Base-by-base conservation (phyloP, 2,797 vertebrate species). In the Halcyon smyrnensis region DNA sequence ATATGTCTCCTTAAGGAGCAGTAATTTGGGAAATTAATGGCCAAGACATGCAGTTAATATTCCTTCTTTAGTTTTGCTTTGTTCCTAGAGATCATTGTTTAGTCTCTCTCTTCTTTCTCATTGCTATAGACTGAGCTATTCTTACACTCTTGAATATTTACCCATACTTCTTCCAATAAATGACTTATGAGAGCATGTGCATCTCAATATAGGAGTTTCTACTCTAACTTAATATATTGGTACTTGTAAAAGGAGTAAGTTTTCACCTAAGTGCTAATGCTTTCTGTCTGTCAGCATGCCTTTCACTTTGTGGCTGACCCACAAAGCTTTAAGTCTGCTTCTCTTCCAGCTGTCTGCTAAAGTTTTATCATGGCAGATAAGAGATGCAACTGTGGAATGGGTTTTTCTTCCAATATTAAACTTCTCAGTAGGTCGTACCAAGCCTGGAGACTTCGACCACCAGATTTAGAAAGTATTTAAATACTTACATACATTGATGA, bases 321-420 rank as follows among this genome's bases (percentile, higher is more conserved):
- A 92, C 51, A 95, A 74, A 90, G 53, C 89, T 83, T 85, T 94
- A 92, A 87, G 79, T 90, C 87, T 95, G 82, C 79, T 80, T 91
- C 64, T 81, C 79, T 95, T 96, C 83, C 85, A 95, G 57, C 57
- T 87, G 62, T 77, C 82, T 85, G 15, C 20, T 84, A 45, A 89
- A 81, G 64, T 87, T 91, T 95, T 95, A 71, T 64, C 73, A 34
- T 46, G 80, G 36, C 48, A 89, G 51, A 87, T 85, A 75, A 80
- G 62, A 87, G 51, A 77, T 45, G 36, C 7, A 86, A 48, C 57
- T 34, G 76, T 83, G 39, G 68, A 80, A 77, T 6, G 57, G 76
- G 36, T 12, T 96, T 94, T 83, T 85, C 59, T 85, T 87, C 56
- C 43, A 67, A 12, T 17, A 60, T 71, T 87, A 89, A 74, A 71